These are phyloP conservation scores for Ciconia nigra DNA, from an alignment of 2,797 vertebrate species.

Conservation along the genomic window DNA sequence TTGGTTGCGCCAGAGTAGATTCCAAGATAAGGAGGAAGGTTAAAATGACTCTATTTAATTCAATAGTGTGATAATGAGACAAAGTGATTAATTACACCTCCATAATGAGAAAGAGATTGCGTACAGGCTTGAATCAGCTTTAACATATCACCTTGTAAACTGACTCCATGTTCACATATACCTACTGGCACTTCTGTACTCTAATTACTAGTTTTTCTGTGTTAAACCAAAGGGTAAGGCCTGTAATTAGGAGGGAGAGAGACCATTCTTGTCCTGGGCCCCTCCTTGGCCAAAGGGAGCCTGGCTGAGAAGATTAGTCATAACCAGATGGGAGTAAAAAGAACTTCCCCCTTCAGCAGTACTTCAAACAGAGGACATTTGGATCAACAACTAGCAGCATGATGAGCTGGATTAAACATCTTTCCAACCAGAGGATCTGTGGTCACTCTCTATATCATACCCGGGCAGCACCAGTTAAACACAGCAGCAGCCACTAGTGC, in stretches of 20 bases:
- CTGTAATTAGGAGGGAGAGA: not conserved
- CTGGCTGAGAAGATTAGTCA: slow-evolving; percentile 3
- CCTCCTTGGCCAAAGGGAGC: not conserved
- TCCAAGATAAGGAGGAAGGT: not conserved
- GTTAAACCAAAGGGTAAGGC: not conserved
- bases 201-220: not conserved
- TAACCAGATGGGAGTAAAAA: not conserved
- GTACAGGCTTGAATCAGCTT: slow-evolving; percentile 4
- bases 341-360: not conserved
- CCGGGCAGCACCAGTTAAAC: not conserved
- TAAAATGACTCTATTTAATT: slow-evolving; percentile 49
- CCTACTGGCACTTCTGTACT: not conserved
- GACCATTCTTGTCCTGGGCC: not conserved
- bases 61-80: slow-evolving; percentile 10
- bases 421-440: not conserved
- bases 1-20: not conserved
- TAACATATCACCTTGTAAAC: not conserved
- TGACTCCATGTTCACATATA: not conserved
- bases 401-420: not conserved
- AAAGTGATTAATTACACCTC: slow-evolving; percentile 20
- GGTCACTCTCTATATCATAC: not conserved
- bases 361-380: not conserved
- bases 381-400: not conserved
- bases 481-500: rapidly evolving
- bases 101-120: slow-evolving; percentile 38